These are phyloP conservation scores for Pterophyllum scalare DNA, from an alignment of 2,113 vertebrate genomes.

Conservation along the genomic window DNA sequence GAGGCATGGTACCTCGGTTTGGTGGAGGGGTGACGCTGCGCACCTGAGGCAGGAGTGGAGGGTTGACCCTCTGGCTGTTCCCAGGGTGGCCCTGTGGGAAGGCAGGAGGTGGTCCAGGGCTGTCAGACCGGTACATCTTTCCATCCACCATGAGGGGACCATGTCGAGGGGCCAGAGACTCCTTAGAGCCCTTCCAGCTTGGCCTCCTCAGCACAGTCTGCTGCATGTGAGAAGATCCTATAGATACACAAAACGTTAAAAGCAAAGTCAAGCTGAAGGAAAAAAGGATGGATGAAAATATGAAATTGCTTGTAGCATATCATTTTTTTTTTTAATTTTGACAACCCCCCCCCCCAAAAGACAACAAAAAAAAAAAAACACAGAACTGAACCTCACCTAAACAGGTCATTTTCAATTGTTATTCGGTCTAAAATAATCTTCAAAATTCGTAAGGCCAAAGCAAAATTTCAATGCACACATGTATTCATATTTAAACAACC, in stretches of 20 bases:
- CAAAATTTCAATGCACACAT: background rate
- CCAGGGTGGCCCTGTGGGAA: slow-evolving; percentile 87
- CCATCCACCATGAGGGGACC: slow-evolving; percentile 86
- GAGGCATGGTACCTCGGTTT: slow-evolving; percentile 85
- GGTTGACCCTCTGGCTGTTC: slow-evolving; percentile 89
- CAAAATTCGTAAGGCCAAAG: background rate
- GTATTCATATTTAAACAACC: background rate
- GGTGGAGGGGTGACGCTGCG: slow-evolving; percentile 93
- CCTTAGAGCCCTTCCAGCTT: slow-evolving; percentile 98
- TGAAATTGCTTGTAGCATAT: background rate
- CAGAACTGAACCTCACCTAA: background rate
- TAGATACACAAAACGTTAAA: background rate
- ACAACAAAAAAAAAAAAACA: background rate
- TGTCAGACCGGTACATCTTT: slow-evolving; percentile 89
- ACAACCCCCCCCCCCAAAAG: too few relatives aligned
- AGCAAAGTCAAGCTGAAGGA: background rate
- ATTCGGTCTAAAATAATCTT: background rate
- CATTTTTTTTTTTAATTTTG: too few relatives aligned
- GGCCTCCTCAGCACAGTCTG: slow-evolving; percentile 89
- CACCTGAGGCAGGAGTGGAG: slow-evolving; percentile 89
- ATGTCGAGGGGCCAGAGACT: slow-evolving; percentile 90
- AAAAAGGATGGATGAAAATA: background rate
- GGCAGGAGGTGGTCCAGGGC: slow-evolving; percentile 84
- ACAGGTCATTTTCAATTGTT: background rate
- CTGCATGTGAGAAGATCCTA: slow-evolving; percentile 83